phyloP scores from a whole-genome alignment of 1,140 invertebrate genomes.

The Solen grandis region DNA sequence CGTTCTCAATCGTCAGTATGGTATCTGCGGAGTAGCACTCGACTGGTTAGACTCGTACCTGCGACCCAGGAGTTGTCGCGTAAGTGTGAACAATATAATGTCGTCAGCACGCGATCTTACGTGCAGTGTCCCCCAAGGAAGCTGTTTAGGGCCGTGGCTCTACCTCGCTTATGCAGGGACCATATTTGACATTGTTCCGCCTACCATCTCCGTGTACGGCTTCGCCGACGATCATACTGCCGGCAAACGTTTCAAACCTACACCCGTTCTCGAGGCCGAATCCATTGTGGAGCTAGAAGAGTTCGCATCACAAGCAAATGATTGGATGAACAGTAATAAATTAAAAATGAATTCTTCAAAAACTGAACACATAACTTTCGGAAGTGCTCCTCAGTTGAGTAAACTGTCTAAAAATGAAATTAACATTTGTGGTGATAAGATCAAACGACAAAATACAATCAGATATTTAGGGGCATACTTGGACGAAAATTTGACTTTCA shows the following conservation, averaged over 20 bases:
- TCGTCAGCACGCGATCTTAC: neutral
- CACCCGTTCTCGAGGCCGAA: neutral
- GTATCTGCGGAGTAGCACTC: neutral
- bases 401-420: neutral
- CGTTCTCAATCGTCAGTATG: constrained; percentile 18
- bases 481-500: constrained; percentile 3
- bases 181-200: constrained; percentile 4
- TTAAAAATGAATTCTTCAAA: constrained; percentile 19
- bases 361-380: constrained; percentile 12
- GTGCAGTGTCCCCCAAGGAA: constrained; percentile 27
- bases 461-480: constrained; percentile 14
- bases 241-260: constrained; percentile 12
- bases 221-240: constrained; percentile 29
- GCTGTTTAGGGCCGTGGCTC: constrained; percentile 21
- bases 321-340: constrained; percentile 67
- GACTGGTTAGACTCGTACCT: constrained; percentile 21
- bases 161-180: constrained; percentile 27
- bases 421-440: constrained; percentile 11
- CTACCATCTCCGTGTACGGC: constrained; percentile 22
- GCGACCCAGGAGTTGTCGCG: constrained; percentile 15
- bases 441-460: neutral
- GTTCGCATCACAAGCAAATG: neutral
- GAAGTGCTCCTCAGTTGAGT: neutral
- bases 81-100: neutral
- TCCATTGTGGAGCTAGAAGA: neutral